These are phyloP conservation scores for Drosophila sulfurigaster DNA, from an alignment of 1,140 invertebrate species.

Conservation along the genomic window DNA sequence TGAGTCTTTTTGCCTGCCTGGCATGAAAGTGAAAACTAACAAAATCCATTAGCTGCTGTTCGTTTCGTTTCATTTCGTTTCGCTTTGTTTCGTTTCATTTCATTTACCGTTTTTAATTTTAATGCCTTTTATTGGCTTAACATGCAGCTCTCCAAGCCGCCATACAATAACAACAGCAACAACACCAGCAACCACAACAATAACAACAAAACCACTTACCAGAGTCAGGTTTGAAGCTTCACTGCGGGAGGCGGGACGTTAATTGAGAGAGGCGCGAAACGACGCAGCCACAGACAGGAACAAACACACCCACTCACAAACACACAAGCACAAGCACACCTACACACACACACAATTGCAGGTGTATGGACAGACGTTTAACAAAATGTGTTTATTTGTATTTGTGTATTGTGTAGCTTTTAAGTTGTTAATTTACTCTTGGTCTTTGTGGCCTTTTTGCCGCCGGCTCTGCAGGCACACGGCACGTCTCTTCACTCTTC, in stretches of 20 bases:
- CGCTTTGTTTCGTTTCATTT: constrained; percentile 62
- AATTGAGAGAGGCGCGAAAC: constrained; percentile 50
- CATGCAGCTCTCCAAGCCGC: constrained; percentile 39
- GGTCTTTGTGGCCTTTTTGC: constrained; percentile 35
- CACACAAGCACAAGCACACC: constrained; percentile 5
- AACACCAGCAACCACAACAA: constrained; percentile 18
- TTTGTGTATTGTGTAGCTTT: constrained; percentile 26
- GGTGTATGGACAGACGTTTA: constrained; percentile 28
- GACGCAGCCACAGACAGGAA: constrained; percentile 12
- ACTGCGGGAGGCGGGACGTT: constrained; percentile 16
- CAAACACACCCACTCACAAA: constrained; percentile 10
- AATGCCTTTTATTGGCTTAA: constrained; percentile 71
- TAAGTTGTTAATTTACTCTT: constrained; percentile 47
- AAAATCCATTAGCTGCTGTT: constrained; percentile 66
- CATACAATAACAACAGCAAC: constrained; percentile 4
- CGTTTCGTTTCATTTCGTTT: constrained; percentile 63
- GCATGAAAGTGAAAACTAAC: constrained; percentile 42
- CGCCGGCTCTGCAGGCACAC: constrained; percentile 35
- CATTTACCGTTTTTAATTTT: constrained; percentile 58
- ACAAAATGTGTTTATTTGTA: constrained; percentile 17
- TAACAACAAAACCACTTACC: constrained; percentile 20
- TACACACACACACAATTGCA: constrained; percentile 10
- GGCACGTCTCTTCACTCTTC: neutral
- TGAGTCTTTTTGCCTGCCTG: constrained; percentile 8
- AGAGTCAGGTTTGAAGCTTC: constrained; percentile 18